Conservation (phyloP, 2,888 invertebrate species). For the Hipparchia semele region DNA sequence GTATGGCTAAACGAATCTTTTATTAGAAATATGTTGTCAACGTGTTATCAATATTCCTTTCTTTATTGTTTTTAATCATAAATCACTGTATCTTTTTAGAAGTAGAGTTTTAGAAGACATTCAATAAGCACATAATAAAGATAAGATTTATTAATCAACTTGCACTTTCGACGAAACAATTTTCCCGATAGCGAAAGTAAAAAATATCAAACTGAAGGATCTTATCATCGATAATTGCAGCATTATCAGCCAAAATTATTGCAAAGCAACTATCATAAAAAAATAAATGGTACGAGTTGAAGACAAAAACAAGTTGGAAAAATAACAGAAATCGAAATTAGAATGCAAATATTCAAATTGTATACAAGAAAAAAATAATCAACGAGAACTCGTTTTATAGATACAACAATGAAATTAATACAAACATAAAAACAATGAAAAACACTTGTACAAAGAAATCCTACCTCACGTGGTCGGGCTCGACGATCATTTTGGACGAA, state of each 20-base stretch:
- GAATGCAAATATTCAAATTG: background rate
- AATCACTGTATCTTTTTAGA: background rate
- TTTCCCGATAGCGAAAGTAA: slow-evolving; percentile 5
- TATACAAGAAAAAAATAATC: background rate
- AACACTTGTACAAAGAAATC: slow-evolving; percentile 67
- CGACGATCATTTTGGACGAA: slow-evolving; percentile 80
- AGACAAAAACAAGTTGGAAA: background rate
- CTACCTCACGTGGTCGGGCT: slow-evolving; percentile 81
- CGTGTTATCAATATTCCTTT: background rate
- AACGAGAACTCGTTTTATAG: slow-evolving; percentile 20
- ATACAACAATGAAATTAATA: slow-evolving; percentile 45
- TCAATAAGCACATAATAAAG: background rate
- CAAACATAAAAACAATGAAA: slow-evolving; percentile 53
- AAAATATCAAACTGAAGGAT: background rate
- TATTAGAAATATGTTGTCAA: background rate
- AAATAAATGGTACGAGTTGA: background rate
- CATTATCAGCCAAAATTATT: background rate
- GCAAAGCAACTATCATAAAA: background rate
- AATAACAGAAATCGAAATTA: background rate
- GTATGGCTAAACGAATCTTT: background rate
- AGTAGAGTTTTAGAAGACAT: background rate
- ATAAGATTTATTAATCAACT: slow-evolving; percentile 10
- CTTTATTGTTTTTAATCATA: background rate
- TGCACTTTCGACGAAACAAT: slow-evolving; percentile 1
- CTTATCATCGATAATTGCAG: background rate